Conservation (phyloP, 2,797 vertebrate genomes). For the Pachyuromys duprasi region DNA sequence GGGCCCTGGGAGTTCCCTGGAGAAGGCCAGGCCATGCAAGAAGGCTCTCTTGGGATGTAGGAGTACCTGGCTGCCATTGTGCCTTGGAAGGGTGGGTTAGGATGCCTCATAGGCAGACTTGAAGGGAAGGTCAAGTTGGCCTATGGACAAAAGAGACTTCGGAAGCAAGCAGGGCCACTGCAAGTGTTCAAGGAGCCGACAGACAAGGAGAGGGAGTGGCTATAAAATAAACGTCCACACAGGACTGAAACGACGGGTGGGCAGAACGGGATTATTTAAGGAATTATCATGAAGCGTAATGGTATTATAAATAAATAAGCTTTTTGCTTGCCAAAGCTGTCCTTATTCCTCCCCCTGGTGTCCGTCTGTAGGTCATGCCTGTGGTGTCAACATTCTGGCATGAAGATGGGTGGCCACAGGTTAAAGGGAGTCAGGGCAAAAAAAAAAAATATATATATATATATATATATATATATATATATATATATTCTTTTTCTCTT, state of each 20-base stretch:
- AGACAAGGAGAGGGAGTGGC: conserved; percentile 74
- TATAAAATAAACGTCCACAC: conserved; percentile 79
- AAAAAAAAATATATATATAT: too few relatives aligned
- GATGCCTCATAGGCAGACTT: conserved; percentile 57
- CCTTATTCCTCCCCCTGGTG: not conserved
- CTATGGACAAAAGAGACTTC: not conserved
- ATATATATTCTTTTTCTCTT: not conserved
- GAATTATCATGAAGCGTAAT: conserved; percentile 80
- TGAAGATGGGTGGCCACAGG: conserved; percentile 80
- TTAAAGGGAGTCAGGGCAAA: conserved; percentile 82
- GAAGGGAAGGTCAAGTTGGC: conserved; percentile 70
- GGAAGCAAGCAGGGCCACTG: not conserved
- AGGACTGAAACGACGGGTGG: conserved; percentile 82
- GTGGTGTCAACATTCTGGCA: conserved; percentile 74
- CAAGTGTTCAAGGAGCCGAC: conserved; percentile 23
- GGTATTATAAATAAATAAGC: conserved; percentile 83
- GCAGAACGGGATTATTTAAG: conserved; percentile 84
- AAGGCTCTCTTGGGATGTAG: not conserved
- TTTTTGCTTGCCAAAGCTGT: conserved; percentile 71
- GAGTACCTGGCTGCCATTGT: too few relatives aligned
- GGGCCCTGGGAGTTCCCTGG: not conserved
- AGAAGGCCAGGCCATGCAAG: not conserved
- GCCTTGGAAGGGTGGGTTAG: not conserved
- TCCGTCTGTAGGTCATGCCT: not conserved
- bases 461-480: too few relatives aligned